A percentile compares a stretch with the other conserved stretches of the same genome.
Conservation (phyloP, 2,113 vertebrate species). For the Corvus cornix region DNA sequence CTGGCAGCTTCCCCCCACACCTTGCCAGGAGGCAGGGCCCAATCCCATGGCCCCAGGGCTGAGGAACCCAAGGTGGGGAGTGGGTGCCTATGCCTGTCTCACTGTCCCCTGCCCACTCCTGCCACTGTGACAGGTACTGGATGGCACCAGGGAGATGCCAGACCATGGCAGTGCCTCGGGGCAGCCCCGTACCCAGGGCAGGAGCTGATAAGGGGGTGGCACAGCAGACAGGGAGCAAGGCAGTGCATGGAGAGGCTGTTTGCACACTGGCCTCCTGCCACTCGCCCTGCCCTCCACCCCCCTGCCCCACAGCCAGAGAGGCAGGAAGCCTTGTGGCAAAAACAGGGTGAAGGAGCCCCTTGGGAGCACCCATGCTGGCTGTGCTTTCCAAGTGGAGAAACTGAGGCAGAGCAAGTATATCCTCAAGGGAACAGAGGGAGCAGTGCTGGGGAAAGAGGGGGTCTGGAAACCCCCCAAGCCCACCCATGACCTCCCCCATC, state of each 20-base stretch:
- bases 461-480: background rate
- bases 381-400: background rate
- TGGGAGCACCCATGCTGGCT: accelerated
- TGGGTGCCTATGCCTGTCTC: accelerated
- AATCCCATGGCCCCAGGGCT: background rate
- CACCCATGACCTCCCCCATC: too few relatives aligned
- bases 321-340: background rate
- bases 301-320: background rate
- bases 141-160: accelerated
- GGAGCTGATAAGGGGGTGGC: background rate
- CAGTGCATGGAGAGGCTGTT: background rate
- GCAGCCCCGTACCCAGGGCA: background rate
- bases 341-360: background rate
- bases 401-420: background rate
- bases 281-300: background rate
- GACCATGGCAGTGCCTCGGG: accelerated
- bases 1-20: background rate
- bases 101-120: background rate
- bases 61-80: background rate
- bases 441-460: accelerated
- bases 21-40: background rate
- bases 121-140: background rate
- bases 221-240: accelerated
- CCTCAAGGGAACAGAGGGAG: background rate
- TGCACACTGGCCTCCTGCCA: background rate